These are phyloP conservation scores for Muraenolepis orangiensis DNA, from an alignment of 2,797 vertebrate genomes.

Conservation along the genomic window DNA sequence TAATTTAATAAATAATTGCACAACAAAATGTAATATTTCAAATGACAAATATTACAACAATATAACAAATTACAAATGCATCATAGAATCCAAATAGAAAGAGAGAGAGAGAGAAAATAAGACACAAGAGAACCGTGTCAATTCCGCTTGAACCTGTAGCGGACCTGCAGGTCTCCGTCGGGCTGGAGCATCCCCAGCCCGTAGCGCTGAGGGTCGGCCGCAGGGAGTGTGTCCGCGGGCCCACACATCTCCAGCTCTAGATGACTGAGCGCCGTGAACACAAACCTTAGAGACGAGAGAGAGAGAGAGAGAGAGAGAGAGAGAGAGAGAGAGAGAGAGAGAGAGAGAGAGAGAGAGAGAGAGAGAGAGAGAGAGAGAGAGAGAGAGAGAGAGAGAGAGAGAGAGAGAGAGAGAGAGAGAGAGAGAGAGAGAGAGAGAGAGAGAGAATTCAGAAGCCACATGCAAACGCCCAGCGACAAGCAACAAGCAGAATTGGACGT, in stretches of 20 bases:
- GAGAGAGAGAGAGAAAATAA: neutral
- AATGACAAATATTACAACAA: neutral
- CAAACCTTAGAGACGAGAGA: constrained; percentile 67
- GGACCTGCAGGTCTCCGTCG: constrained; percentile 64
- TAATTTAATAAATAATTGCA: neutral
- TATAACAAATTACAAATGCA: neutral
- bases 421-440: constrained; percentile 34
- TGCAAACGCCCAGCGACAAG: no score
- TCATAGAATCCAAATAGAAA: neutral
- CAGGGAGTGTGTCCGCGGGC: constrained; percentile 55
- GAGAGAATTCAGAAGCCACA: no score
- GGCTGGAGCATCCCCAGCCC: constrained; percentile 83
- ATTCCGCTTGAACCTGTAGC: constrained; percentile 63
- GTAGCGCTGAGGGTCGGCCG: constrained; percentile 71
- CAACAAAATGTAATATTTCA: neutral
- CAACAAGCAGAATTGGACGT: neutral
- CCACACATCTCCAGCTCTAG: constrained; percentile 76
- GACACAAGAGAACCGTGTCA: constrained; percentile 1
- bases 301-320: neutral
- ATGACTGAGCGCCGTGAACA: constrained; percentile 72
- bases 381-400: constrained; percentile 30
- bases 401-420: neutral
- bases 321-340: constrained; percentile 38
- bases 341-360: constrained; percentile 10
- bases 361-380: constrained; percentile 18